Conservation (phyloP, 2,888 invertebrate genomes). For the Xestia ashworthii region DNA sequence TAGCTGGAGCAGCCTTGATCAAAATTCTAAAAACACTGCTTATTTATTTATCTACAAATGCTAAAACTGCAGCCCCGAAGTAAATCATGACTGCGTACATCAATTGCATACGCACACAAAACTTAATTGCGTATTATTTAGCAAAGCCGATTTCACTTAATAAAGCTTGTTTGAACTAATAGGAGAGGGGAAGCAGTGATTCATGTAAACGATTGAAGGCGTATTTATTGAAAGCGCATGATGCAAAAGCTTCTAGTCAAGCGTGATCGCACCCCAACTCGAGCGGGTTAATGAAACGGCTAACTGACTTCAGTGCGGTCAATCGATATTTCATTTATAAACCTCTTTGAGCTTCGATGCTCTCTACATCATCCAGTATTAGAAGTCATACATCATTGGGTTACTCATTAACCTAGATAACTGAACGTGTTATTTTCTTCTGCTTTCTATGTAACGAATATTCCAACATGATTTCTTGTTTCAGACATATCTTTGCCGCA, state of each 20-base stretch:
- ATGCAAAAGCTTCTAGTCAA: constrained; percentile 84
- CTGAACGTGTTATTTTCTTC: neutral
- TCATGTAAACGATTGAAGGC: constrained; percentile 82
- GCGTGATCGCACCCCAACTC: constrained; percentile 74
- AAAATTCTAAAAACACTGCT: constrained; percentile 6
- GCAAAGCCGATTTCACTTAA: constrained; percentile 36
- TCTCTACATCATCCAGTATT: constrained; percentile 36
- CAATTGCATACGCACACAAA: constrained; percentile 29
- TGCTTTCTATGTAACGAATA: constrained; percentile 9
- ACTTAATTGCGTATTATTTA: constrained; percentile 29
- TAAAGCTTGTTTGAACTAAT: constrained; percentile 40
- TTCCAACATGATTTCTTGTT: constrained; percentile 11
- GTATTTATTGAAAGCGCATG: constrained; percentile 81
- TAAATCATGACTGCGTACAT: constrained; percentile 15
- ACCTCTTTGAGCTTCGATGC: constrained; percentile 70
- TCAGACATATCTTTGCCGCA: constrained; percentile 35
- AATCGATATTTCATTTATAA: constrained; percentile 81
- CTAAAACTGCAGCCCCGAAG: neutral
- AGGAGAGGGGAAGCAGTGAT: constrained; percentile 80
- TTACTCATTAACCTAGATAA: constrained; percentile 15
- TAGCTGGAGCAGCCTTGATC: neutral
- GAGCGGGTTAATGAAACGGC: constrained; percentile 77
- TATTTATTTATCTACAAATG: neutral
- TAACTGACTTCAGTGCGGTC: constrained; percentile 81
- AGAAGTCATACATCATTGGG: constrained; percentile 24